These are phyloP conservation scores for Alviniconcha marisindica DNA, from an alignment of 1,140 invertebrate genomes.

Conservation along the genomic window DNA sequence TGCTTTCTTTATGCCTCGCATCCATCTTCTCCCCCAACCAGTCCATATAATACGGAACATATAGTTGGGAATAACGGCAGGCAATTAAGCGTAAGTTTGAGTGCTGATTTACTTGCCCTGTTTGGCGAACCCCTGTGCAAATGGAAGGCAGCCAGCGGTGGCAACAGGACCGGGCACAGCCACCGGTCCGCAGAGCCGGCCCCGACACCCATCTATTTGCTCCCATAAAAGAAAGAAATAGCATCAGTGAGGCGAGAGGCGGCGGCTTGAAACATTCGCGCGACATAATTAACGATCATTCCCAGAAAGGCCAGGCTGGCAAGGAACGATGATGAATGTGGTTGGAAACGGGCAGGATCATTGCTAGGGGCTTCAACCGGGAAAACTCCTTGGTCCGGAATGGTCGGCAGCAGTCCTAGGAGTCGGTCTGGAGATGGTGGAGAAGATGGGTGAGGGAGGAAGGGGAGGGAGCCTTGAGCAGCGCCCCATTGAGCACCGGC, in stretches of 20 bases:
- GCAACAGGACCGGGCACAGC: constrained; percentile 33
- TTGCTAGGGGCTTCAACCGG: constrained; percentile 18
- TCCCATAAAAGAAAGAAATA: constrained; percentile 45
- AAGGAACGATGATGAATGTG: constrained; percentile 27
- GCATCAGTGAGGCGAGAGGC: constrained; percentile 27
- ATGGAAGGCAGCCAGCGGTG: constrained; percentile 31
- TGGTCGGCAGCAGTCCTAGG: not conserved
- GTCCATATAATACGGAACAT: constrained; percentile 47
- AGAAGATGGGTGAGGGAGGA: not conserved
- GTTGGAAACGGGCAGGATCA: constrained; percentile 17
- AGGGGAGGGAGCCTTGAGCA: not conserved
- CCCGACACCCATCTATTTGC: constrained; percentile 40
- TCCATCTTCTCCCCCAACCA: constrained; percentile 34
- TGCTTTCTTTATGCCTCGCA: constrained; percentile 40
- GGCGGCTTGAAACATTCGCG: constrained; percentile 41
- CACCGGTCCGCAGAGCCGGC: not conserved
- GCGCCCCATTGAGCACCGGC: constrained; percentile 29
- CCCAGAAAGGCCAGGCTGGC: constrained; percentile 29
- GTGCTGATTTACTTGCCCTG: constrained; percentile 33
- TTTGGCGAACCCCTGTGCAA: constrained; percentile 28
- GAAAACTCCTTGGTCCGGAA: constrained; percentile 35
- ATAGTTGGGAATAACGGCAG: constrained; percentile 37
- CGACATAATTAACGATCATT: constrained; percentile 46
- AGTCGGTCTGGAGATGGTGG: not conserved
- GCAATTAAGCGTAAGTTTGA: constrained; percentile 47